These are phyloP conservation scores for Muschampia staudingeri DNA, from an alignment of 2,888 invertebrate species.

Conservation along the genomic window DNA sequence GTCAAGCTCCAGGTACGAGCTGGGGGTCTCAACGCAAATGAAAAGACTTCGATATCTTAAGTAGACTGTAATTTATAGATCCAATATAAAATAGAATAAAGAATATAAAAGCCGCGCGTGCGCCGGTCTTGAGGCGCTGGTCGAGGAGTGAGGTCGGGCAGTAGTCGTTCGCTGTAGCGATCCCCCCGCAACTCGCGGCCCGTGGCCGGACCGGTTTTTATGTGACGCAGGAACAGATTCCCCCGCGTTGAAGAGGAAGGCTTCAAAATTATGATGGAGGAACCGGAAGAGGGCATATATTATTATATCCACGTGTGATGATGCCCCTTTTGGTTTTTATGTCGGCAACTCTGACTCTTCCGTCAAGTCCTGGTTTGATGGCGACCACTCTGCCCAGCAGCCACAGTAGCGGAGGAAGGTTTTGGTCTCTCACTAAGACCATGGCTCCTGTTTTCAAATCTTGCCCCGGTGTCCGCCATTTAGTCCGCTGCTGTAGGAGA, in stretches of 20 bases:
- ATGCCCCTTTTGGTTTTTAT: constrained; percentile 30
- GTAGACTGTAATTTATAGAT: too few species aligned
- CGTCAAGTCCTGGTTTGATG: constrained; percentile 44
- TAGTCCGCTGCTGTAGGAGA: constrained; percentile 46
- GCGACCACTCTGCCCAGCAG: constrained; percentile 45
- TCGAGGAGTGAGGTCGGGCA: too few species aligned
- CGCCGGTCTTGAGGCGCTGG: too few species aligned
- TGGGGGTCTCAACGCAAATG: too few species aligned
- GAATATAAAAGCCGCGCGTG: too few species aligned
- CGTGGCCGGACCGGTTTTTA: background rate
- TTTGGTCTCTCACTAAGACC: constrained; percentile 46
- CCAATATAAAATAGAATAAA: too few species aligned
- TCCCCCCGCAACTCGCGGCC: too few species aligned
- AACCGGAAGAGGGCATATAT: constrained; percentile 30
- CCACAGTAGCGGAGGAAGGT: constrained; percentile 52
- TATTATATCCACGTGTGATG: constrained; percentile 28
- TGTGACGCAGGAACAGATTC: constrained; percentile 48
- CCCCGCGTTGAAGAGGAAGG: constrained; percentile 62
- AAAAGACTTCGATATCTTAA: too few species aligned
- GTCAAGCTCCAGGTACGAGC: too few species aligned
- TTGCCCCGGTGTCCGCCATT: constrained; percentile 36
- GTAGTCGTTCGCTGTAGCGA: background rate
- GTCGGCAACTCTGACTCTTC: constrained; percentile 42
- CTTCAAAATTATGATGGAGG: constrained; percentile 19
- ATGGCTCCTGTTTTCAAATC: constrained; percentile 33